A percentile compares a stretch with the other conserved stretches of the same genome.
phyloP scores from a whole-genome alignment of 2,113 vertebrate genomes.

The Anseranas semipalmata region DNA sequence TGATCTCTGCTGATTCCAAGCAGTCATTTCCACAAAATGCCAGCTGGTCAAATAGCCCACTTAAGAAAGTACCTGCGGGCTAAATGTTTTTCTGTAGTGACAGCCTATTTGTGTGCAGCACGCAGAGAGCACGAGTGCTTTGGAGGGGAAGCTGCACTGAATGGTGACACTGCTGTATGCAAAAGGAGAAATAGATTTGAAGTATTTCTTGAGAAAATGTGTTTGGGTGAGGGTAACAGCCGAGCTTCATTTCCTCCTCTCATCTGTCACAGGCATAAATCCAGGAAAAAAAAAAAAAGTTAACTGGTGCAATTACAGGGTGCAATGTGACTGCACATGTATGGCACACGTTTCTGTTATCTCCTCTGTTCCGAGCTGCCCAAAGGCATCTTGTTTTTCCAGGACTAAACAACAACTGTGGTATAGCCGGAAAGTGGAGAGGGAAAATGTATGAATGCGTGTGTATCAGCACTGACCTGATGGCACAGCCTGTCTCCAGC shows the following conservation, averaged over 20 bases:
- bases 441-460: not conserved
- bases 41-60: conserved; percentile 12
- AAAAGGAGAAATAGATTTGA: not conserved
- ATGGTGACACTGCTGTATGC: not conserved
- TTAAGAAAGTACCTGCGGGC: conserved; percentile 9
- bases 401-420: not conserved
- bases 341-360: not conserved
- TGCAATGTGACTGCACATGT: not conserved
- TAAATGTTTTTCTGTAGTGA: not conserved
- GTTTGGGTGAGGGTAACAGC: not conserved
- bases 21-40: not conserved
- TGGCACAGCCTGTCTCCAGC: not conserved
- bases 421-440: not conserved
- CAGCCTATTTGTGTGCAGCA: not conserved
- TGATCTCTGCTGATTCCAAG: conserved; percentile 1
- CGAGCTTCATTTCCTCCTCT: not conserved
- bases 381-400: not conserved
- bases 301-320: not conserved
- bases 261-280: not conserved
- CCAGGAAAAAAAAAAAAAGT: not conserved
- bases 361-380: not conserved
- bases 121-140: not conserved
- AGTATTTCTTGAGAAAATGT: not conserved
- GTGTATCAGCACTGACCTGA: not conserved
- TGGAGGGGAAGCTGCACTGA: not conserved